A percentile compares a stretch with the other conserved stretches of the same genome.
phyloP scores from a whole-genome alignment of 2,113 vertebrate genomes.

The Zosterops japonicus region DNA sequence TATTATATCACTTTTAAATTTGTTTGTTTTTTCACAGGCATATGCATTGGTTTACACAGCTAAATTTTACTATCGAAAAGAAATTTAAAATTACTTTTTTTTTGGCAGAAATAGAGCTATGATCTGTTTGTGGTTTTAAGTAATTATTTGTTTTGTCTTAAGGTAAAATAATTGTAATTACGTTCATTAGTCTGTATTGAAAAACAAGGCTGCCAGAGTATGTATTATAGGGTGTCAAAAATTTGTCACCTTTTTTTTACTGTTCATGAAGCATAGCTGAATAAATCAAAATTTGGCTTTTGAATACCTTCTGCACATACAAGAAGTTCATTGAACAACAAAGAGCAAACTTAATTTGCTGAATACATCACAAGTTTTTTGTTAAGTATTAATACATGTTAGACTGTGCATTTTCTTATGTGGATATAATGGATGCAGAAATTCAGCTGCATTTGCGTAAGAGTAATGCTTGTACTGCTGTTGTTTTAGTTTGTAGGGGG shows the following conservation, averaged over 20 bases:
- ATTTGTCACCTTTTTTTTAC: conserved; percentile 34
- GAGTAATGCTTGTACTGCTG: not conserved
- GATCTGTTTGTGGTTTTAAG: not conserved
- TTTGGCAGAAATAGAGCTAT: conserved; percentile 6
- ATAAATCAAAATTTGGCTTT: conserved; percentile 1
- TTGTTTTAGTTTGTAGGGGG: not conserved
- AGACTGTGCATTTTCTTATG: not conserved
- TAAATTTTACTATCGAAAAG: not conserved
- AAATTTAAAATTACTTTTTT: conserved; percentile 19
- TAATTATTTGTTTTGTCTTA: conserved; percentile 25
- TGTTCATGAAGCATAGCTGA: not conserved
- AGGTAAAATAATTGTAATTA: not conserved
- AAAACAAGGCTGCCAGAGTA: not conserved
- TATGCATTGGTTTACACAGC: not conserved
- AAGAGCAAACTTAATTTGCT: conserved; percentile 2
- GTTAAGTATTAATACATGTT: not conserved
- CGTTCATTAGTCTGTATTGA: conserved; percentile 13
- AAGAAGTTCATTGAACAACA: not conserved
- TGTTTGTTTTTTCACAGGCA: not conserved
- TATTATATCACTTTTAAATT: conserved; percentile 1
- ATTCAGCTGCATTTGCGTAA: not conserved
- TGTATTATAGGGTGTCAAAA: not conserved
- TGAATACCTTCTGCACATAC: not conserved
- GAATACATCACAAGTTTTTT: not conserved
- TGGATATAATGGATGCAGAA: not conserved